Evolutionary conservation across 2,113 vertebrate genomes (phyloP), one percentile per base, ranked within the genome.

Genomic region (Eretmochelys imbricata): DNA sequence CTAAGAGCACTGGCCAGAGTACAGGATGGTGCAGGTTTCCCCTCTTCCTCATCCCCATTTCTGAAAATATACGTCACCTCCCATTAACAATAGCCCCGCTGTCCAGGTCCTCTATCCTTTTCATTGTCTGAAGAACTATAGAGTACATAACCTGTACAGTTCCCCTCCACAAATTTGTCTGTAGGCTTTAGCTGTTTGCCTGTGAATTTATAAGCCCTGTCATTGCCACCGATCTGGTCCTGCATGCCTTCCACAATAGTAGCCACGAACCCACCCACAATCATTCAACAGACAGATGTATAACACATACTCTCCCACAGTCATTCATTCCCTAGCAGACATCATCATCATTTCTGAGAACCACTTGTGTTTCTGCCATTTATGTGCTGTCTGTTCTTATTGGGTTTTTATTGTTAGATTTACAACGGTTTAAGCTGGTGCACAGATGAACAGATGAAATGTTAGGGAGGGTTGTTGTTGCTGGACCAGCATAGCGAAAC

Each of bases 361-460:
- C 95, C 42, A 78, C 75, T 78, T 78, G 42, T 22, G 25, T 78
- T 78, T 48, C 75, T 46, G 75, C 46, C 25, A 5, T 48, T 78
- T 48, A 27, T 29, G 75, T 46, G 24, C 90, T 88, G 3, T 80
- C 93, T 86, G 62, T 10, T 50, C 92, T 94, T 82, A 69, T 84
- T 48, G 85, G 84, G 65, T 54, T 94, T 83, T 75, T 42, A 29
- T 80, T 94, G 93, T 88, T 48, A 96, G 83, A 24, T 95, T 87
- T 88, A 94, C 50, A 82, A 54, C 22, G 80, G 57, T 85, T 95
- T 78, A 95, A 95, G 75, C 25, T 86, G 94, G 94, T 92, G 90
- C 82, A 90, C 90, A 96, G 95, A 85, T 85, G 90, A 82, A 80
- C 76, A 94, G 94, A 96, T 93, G 85, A 95, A 93, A 96, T 96